Percentiles rank a stretch among this genome's conserved stretches.
These are phyloP conservation scores for Asteroscopus sphinx DNA, from an alignment of 2,888 invertebrate genomes.

Conservation along the genomic window DNA sequence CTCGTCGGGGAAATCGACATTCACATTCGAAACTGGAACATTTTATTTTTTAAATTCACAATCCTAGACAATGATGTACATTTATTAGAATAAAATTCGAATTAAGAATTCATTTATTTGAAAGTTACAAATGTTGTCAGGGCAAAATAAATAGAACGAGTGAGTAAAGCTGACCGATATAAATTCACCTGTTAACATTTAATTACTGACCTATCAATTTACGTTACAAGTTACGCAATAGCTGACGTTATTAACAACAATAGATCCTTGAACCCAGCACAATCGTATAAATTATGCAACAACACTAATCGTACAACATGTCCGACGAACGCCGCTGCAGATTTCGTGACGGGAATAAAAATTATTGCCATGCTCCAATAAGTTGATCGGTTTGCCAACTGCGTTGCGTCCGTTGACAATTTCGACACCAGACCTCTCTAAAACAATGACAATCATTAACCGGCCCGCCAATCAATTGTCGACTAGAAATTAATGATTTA, in stretches of 20 bases:
- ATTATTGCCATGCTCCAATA: slow-evolving; percentile 86
- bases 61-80: slow-evolving; percentile 33
- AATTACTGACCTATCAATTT: slow-evolving; percentile 57
- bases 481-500: slow-evolving; percentile 68
- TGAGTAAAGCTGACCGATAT: slow-evolving; percentile 27
- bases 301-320: slow-evolving; percentile 76
- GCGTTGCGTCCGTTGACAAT: slow-evolving; percentile 73
- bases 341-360: slow-evolving; percentile 83
- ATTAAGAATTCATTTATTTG: slow-evolving; percentile 5
- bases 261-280: slow-evolving; percentile 70
- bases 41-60: slow-evolving; percentile 44
- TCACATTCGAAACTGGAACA: slow-evolving; percentile 69
- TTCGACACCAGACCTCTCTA: slow-evolving; percentile 78
- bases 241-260: slow-evolving; percentile 59
- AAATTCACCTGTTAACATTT: slow-evolving; percentile 44
- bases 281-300: slow-evolving; percentile 75
- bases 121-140: slow-evolving; percentile 13
- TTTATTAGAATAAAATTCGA: slow-evolving; percentile 7
- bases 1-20: slow-evolving; percentile 54
- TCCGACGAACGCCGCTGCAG: slow-evolving; percentile 66
- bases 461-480: slow-evolving; percentile 65
- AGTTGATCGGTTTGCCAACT: slow-evolving; percentile 82
- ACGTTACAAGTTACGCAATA: slow-evolving; percentile 59
- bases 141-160: slow-evolving; percentile 22
- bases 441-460: slow-evolving; percentile 81